Percentiles rank a stretch among this genome's conserved stretches.
These are phyloP conservation scores for Dendrophyllia cribrosa DNA, from an alignment of 64 coral and sea anemone species.

Conservation along the genomic window DNA sequence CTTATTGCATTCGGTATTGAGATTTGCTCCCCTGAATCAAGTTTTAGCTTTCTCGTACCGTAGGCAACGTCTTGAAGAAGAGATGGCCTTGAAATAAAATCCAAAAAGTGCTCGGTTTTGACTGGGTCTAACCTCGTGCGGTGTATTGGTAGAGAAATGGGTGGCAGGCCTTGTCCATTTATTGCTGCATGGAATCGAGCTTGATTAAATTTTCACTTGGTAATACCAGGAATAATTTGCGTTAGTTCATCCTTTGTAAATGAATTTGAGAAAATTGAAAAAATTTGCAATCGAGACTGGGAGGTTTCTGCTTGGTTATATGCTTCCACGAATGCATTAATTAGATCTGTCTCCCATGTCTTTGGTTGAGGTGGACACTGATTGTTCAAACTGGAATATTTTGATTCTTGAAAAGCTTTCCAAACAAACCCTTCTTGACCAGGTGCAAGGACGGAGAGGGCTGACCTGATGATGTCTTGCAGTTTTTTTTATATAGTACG, in stretches of 20 bases:
- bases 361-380: too few species aligned
- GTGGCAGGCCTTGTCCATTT: background rate
- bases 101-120: conserved; percentile 44
- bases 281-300: too few species aligned
- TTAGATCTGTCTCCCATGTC: too few species aligned
- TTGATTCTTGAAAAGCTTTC: too few species aligned
- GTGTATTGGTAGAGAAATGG: background rate
- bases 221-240: too few species aligned
- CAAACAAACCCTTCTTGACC: too few species aligned
- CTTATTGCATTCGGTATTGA: conserved; percentile 1
- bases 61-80: conserved; percentile 18
- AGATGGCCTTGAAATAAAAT: conserved; percentile 25
- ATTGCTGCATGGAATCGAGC: background rate
- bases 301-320: too few species aligned
- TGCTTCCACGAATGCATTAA: too few species aligned
- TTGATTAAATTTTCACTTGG: too few species aligned
- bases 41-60: background rate
- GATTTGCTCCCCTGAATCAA: conserved; percentile 8
- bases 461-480: conserved; percentile 36
- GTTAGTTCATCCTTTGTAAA: too few species aligned
- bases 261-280: too few species aligned
- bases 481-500: conserved; percentile 64
- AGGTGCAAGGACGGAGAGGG: conserved; percentile 43
- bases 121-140: conserved; percentile 16
- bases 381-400: too few species aligned